Conservation (phyloP, 2,888 invertebrate genomes). For the Thelaira solivaga region DNA sequence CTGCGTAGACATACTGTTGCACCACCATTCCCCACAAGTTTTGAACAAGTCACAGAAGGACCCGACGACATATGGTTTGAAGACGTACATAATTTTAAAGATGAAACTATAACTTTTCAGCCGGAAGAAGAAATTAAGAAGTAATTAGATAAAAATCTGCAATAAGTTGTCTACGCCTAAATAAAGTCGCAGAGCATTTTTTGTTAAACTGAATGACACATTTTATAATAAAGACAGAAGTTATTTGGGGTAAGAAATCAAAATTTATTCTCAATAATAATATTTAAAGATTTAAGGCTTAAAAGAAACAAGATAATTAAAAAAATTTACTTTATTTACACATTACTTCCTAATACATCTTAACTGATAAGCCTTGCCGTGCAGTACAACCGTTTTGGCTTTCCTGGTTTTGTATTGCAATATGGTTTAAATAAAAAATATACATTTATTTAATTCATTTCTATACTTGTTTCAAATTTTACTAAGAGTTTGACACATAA, state of each 20-base stretch:
- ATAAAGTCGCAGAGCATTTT: not conserved
- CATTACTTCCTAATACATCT: not conserved
- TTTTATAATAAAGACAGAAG: not conserved
- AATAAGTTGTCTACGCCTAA: not conserved
- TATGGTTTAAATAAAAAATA: no score
- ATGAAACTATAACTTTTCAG: conserved; percentile 83
- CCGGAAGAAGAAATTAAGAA: conserved; percentile 71
- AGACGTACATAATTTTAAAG: conserved; percentile 85
- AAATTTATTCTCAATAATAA: conserved; percentile 32
- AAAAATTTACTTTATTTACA: not conserved
- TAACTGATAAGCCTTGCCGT: no score
- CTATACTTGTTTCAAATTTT: no score
- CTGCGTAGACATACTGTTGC: conserved; percentile 79
- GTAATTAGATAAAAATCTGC: not conserved
- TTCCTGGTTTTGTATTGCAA: no score
- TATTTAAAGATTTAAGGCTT: not conserved
- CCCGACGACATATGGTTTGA: conserved; percentile 87
- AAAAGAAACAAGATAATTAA: not conserved
- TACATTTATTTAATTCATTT: no score
- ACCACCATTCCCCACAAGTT: conserved; percentile 88
- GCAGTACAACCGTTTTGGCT: no score
- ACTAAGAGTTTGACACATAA: conserved; percentile 65
- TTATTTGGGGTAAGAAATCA: not conserved
- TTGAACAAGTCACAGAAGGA: conserved; percentile 80
- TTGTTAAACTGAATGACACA: conserved; percentile 13